Base-by-base conservation (phyloP, 2,113 vertebrate genomes). In the Hemiscyllium ocellatum region DNA sequence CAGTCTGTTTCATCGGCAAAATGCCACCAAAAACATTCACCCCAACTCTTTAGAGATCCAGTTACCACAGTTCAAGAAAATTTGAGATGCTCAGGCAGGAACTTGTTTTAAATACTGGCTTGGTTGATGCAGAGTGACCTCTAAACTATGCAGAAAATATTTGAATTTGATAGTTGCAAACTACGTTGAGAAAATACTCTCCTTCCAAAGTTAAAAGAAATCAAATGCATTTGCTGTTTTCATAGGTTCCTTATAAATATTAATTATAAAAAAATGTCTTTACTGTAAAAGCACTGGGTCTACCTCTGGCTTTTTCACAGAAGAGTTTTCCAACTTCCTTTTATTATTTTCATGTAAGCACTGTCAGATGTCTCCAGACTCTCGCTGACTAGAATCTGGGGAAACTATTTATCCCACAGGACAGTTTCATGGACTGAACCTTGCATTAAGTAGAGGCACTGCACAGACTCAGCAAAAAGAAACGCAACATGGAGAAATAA, bases 11-110 rank as follows among this genome's bases (percentile, higher is more conserved):
- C 17, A 76, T 52, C 50, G 94, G 94, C 94, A 95, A 37, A 95
- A 70, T 76, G 94, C 94, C 94, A 95, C 68, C 94, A 95, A 72
- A 95, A 95, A 95, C 94, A 95, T 76, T 95, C 94, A 95, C 76
- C 94, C 12, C 24, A 15, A 2, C 68, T 76, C 94, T 52, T 94
- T 69, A 50, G 68, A 95, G 93, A 95, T 95, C 72, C 70, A 70
- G 68, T 76, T 95, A 95, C 94, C 94, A 50, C 69, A 47, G 72
- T 95, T 95, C 42, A 95, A 95, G 94, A 95, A 95, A 47, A 95
- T 95, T 95, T 72, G 68, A 95, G 94, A 47, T 95, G 68, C 69
- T 72, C 42, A 72, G 68, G 42, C 66, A 61, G 94, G 94, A 95
- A 95, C 94, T 50, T 52, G 94, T 69, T 72, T 68, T 76, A 72